These are phyloP conservation scores for Scaptodrosophila latifasciaeformis DNA, from an alignment of 2,888 invertebrate species.

Conservation along the genomic window DNA sequence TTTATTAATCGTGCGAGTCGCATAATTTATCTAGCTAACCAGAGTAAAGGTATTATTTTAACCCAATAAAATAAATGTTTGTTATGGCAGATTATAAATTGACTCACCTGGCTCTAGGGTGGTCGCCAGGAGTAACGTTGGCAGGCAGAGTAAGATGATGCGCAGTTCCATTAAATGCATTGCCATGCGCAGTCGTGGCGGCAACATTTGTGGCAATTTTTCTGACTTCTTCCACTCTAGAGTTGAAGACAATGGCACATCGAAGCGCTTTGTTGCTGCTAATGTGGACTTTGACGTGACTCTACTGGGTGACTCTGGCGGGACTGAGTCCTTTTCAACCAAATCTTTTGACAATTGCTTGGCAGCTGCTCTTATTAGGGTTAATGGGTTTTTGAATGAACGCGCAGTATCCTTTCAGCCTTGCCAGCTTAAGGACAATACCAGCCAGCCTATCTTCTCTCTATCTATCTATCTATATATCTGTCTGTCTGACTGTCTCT, in stretches of 20 bases:
- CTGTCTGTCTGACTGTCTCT: too few species aligned
- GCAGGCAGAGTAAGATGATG: conserved; percentile 75
- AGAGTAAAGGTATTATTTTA: too few species aligned
- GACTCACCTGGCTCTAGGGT: conserved; percentile 75
- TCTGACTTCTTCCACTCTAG: conserved; percentile 9
- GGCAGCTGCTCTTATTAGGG: conserved; percentile 47
- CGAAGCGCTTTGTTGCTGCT: conserved; percentile 20
- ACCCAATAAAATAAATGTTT: too few species aligned
- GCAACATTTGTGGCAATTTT: conserved; percentile 58
- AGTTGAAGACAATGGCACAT: conserved; percentile 36
- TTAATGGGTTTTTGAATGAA: conserved; percentile 66
- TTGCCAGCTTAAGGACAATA: too few species aligned
- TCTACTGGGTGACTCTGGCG: too few species aligned
- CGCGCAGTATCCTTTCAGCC: conserved; percentile 62
- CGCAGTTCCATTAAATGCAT: conserved; percentile 75
- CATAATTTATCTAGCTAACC: too few species aligned
- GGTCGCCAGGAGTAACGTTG: conserved; percentile 75
- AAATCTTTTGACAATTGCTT: too few species aligned
- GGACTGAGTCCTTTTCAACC: too few species aligned
- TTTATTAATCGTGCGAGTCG: too few species aligned
- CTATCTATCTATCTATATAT: too few species aligned
- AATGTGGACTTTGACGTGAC: conserved; percentile 1
- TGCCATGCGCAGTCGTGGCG: conserved; percentile 60
- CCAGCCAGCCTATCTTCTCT: too few species aligned
- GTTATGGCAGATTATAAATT: too few species aligned